Evolutionary conservation across 2,888 invertebrate species (phyloP).

Genomic region (Liposcelis brunnea): DNA sequence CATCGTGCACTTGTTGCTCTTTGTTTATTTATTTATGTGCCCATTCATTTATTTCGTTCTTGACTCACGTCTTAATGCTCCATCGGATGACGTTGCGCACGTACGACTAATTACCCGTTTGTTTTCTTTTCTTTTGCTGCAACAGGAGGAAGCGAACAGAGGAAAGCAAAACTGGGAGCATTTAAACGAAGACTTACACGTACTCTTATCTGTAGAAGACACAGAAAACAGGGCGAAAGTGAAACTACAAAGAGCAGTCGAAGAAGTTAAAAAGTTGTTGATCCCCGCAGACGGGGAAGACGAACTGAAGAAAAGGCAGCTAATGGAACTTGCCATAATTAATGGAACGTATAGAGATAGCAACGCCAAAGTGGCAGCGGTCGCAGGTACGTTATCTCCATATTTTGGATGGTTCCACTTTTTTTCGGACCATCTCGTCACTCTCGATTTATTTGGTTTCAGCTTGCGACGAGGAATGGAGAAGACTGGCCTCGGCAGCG

Average conservation of each 20-base stretch:
- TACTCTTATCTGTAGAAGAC: slow-evolving; percentile 96
- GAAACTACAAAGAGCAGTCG: slow-evolving; percentile 88
- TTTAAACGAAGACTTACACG: slow-evolving; percentile 94
- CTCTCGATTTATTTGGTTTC: slow-evolving; percentile 16
- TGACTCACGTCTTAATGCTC: too few relatives aligned
- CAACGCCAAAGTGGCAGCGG: slow-evolving; percentile 69
- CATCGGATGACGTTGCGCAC: too few relatives aligned
- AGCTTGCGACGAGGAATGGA: slow-evolving; percentile 74
- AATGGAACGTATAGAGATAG: slow-evolving; percentile 99
- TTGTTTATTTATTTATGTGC: too few relatives aligned
- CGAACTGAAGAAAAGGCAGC: slow-evolving; percentile 96
- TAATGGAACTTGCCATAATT: slow-evolving; percentile 99
- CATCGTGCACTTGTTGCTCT: too few relatives aligned
- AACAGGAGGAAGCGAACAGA: slow-evolving; percentile 93
- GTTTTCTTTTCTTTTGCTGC: background rate
- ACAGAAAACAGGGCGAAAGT: slow-evolving; percentile 91
- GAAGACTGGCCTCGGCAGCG: slow-evolving; percentile 62
- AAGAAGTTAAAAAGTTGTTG: slow-evolving; percentile 94
- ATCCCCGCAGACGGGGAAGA: slow-evolving; percentile 99
- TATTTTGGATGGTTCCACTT: background rate
- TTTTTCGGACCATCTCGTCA: background rate
- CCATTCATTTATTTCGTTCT: too few relatives aligned
- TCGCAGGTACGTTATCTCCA: slow-evolving; percentile 30
- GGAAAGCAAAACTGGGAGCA: slow-evolving; percentile 99
- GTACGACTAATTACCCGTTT: too few relatives aligned